A percentile compares a stretch with the other conserved stretches of the same genome.
Conservation (phyloP, 2,888 invertebrate species). For the Psylliodes chrysocephalus region DNA sequence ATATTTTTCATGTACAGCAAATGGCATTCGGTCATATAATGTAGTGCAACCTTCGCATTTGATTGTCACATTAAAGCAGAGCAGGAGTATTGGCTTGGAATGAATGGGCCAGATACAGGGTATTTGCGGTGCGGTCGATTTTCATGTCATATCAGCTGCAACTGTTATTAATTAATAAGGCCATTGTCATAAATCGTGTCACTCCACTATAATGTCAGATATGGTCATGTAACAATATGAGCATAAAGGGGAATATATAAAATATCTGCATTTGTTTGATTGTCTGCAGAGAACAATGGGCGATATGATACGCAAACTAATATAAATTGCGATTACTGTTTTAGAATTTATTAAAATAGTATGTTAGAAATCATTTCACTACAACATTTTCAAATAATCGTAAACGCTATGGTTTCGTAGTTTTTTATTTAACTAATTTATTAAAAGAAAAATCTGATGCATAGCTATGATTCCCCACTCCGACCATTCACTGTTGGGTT, state of each 20-base stretch:
- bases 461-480: no score
- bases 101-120: conserved; percentile 7
- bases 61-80: conserved; percentile 1
- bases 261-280: conserved; percentile 13
- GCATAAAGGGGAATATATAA: conserved; percentile 5
- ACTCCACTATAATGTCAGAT: conserved; percentile 10
- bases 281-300: neutral
- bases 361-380: no score
- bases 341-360: no score
- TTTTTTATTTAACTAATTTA: no score
- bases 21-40: neutral
- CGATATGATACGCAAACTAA: no score
- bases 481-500: no score
- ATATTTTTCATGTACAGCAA: neutral
- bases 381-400: no score
- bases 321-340: no score
- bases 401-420: no score
- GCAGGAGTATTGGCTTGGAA: conserved; percentile 8
- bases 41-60: neutral
- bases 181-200: conserved; percentile 13
- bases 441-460: no score
- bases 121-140: conserved; percentile 14
- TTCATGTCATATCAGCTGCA: conserved; percentile 18
- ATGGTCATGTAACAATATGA: conserved; percentile 8
- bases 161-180: conserved; percentile 15